These are phyloP conservation scores for Cheilosia variabilis DNA, from an alignment of 2,888 invertebrate species.

Conservation along the genomic window DNA sequence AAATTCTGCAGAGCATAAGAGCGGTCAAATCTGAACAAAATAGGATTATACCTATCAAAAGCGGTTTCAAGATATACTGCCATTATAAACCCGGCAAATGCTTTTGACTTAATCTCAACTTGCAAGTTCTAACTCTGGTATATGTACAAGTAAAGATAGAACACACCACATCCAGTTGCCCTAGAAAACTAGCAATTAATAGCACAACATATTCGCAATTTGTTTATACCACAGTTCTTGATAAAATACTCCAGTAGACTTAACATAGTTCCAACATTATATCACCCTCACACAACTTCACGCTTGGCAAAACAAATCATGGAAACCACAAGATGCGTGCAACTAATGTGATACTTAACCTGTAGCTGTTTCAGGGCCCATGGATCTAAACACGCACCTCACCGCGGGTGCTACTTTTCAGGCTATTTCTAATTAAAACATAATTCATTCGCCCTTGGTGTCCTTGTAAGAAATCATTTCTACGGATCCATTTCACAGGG, in stretches of 20 bases:
- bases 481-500: constrained; percentile 49
- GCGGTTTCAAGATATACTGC: no score
- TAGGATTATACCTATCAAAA: no score
- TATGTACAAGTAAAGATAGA: no score
- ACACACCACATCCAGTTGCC: no score
- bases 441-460: constrained; percentile 67
- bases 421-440: constrained; percentile 74
- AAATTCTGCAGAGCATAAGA: no score
- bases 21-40: no score
- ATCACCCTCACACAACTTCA: constrained; percentile 49
- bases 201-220: constrained; percentile 1
- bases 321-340: constrained; percentile 66
- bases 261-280: constrained; percentile 15
- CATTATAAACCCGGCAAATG: no score
- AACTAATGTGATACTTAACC: constrained; percentile 61
- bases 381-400: constrained; percentile 67
- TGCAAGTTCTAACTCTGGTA: no score
- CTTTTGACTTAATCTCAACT: no score
- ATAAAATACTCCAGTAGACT: neutral
- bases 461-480: constrained; percentile 73
- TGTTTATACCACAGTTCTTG: constrained; percentile 9
- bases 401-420: constrained; percentile 67
- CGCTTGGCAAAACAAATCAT: constrained; percentile 63
- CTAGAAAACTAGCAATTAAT: neutral
- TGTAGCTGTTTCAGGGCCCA: constrained; percentile 70